A percentile compares a stretch with the other conserved stretches of the same genome.
These are phyloP conservation scores for Adelphocoris suturalis DNA, from an alignment of 2,888 invertebrate species.

Conservation along the genomic window DNA sequence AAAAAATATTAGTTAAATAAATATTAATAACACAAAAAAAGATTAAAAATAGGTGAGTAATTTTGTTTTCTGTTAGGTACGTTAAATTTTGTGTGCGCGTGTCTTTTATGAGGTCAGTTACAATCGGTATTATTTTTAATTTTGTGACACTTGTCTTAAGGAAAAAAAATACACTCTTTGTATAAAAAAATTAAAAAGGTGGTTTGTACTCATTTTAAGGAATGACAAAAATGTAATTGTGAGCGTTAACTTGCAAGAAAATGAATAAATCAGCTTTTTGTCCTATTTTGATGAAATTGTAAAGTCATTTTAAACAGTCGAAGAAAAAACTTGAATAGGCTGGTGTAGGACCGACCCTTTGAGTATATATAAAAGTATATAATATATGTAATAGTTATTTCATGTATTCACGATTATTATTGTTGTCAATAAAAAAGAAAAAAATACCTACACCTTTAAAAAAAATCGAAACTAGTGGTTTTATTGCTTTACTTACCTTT, in stretches of 20 bases:
- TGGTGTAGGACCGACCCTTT: slow-evolving; percentile 67
- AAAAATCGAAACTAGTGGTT: slow-evolving; percentile 48
- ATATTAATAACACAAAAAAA: slow-evolving; percentile 57
- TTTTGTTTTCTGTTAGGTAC: slow-evolving; percentile 15
- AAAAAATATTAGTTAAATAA: slow-evolving; percentile 64
- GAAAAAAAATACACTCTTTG: slow-evolving; percentile 53
- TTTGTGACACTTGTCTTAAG: slow-evolving; percentile 56
- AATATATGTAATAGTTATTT: slow-evolving; percentile 73
- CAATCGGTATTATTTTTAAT: slow-evolving; percentile 28
- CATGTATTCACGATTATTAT: slow-evolving; percentile 75
- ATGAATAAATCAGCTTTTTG: slow-evolving; percentile 57
- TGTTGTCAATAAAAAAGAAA: slow-evolving; percentile 75
- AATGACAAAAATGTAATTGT: slow-evolving; percentile 62
- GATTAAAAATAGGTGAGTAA: slow-evolving; percentile 54
- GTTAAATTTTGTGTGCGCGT: slow-evolving; percentile 63
- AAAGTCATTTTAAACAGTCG: slow-evolving; percentile 63
- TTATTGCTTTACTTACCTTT: background rate
- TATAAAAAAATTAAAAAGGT: slow-evolving; percentile 63
- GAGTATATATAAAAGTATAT: slow-evolving; percentile 61
- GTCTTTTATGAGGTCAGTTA: slow-evolving; percentile 55
- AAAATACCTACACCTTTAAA: slow-evolving; percentile 76
- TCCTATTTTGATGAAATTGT: slow-evolving; percentile 58
- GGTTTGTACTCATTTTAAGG: slow-evolving; percentile 58
- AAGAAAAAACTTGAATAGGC: slow-evolving; percentile 65
- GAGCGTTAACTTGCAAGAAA: slow-evolving; percentile 54